Evolutionary conservation across 2,797 vertebrate species (phyloP), one percentile per base, ranked within the genome.

Genomic region (Helicolenus hilgendorfi): DNA sequence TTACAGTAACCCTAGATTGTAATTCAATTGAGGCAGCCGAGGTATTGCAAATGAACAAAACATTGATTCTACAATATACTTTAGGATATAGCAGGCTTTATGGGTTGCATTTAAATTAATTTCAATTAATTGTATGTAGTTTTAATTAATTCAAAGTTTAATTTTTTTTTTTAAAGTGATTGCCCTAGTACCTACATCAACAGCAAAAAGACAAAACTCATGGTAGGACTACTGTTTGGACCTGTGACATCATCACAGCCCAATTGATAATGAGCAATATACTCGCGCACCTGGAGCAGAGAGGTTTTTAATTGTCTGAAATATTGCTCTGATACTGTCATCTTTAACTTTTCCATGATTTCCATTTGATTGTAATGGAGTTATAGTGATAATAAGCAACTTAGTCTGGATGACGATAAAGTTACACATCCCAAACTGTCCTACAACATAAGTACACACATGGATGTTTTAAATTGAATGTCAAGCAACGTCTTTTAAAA

Each of bases 401-500:
- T 41, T 38, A 36, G n/a, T 64, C 22, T 60, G 55, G n/a, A 56
- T 75, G 73, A 77, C 10, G 11, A 45, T 45, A 29, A 77, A 27
- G 24, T n/a, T 60, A 71, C 22, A 70, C 55, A 64, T 64, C 56
- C 10, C 27, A 72, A 53, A 80, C n/a, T 27, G 15, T 72, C 14
- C 24, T 5, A 18, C 58, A 69, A 22, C 49, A 27, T 5, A 67
- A 76, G 36, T 29, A 9, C 59, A 31, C 45, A 72, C 58, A 22
- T 29, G 38, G 2, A 64, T 38, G 27, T 83, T 83, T 79, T 75
- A 67, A 82, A 84, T 2, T 70, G 49, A 72, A 38, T 41, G 29
- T 49, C 38, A 8, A 60, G 38, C 55, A 55, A 33, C 69, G 76
- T 85, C 20, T 76, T 73, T 71, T 49, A 68, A 60, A 88, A 65